phyloP scores from a whole-genome alignment of 2,113 vertebrate species.

The Mionectes macconnelli region DNA sequence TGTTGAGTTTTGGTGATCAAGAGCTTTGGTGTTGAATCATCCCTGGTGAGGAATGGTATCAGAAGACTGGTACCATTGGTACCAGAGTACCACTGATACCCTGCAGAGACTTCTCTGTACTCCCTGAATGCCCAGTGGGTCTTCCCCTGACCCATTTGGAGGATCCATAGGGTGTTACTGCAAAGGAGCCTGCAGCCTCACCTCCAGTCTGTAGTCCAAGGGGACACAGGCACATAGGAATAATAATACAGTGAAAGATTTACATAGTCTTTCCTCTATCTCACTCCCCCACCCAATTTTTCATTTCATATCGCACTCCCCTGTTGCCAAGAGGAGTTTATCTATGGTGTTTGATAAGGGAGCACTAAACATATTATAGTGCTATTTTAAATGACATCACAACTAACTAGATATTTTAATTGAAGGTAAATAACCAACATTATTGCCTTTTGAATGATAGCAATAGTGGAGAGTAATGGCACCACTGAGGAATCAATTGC shows the following conservation, averaged over 20 bases:
- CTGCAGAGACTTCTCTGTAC: background rate
- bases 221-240: background rate
- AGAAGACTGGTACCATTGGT: background rate
- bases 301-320: conserved; percentile 42
- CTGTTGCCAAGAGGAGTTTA: conserved; percentile 47
- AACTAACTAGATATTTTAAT: conserved; percentile 71
- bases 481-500: conserved; percentile 64
- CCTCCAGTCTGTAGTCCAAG: background rate
- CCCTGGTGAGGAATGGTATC: background rate
- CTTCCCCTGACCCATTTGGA: background rate
- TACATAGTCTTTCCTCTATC: background rate
- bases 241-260: background rate
- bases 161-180: background rate
- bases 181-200: background rate
- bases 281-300: background rate
- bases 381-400: conserved; percentile 70
- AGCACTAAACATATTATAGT: conserved; percentile 60
- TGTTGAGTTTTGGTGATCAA: background rate
- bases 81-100: background rate
- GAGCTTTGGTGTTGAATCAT: background rate
- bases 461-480: conserved; percentile 62
- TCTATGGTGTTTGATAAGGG: conserved; percentile 58
- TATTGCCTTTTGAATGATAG: conserved; percentile 70
- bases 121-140: background rate
- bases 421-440: conserved; percentile 70